phyloP scores from a whole-genome alignment of 2,113 vertebrate species.

The Anthoscopus minutus region DNA sequence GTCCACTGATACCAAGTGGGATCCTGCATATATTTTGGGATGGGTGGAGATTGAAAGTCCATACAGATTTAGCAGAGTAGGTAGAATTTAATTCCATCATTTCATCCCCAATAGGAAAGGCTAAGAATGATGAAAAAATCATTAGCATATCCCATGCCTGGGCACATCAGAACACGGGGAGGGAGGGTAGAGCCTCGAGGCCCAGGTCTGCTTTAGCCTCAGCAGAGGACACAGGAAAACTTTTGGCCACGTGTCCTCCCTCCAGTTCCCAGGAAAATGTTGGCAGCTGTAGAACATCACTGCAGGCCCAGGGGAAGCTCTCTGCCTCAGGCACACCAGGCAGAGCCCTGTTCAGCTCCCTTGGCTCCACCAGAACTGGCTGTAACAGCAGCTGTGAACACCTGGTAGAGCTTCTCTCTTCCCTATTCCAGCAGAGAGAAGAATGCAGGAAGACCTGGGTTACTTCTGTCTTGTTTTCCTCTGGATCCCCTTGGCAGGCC shows the following conservation, averaged over 20 bases:
- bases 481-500: constrained; percentile 59
- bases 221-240: not conserved
- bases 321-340: not conserved
- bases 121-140: not conserved
- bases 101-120: not conserved
- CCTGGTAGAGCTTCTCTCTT: not conserved
- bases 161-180: not conserved
- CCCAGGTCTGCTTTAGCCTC: not conserved
- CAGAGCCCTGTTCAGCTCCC: not conserved
- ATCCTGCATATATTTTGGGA: not conserved
- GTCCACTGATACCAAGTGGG: too few relatives aligned
- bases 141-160: rapidly evolving
- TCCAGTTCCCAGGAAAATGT: not conserved
- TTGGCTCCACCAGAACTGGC: not conserved
- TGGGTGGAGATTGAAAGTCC: not conserved
- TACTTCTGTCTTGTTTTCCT: constrained; percentile 65
- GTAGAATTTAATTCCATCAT: rapidly evolving
- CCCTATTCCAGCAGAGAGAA: not conserved
- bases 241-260: rapidly evolving
- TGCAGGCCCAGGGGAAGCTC: not conserved
- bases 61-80: not conserved
- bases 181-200: not conserved
- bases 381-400: not conserved
- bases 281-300: not conserved
- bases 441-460: not conserved